Conservation (phyloP, 2,113 vertebrate genomes). For the Potamarius usumacintae region DNA sequence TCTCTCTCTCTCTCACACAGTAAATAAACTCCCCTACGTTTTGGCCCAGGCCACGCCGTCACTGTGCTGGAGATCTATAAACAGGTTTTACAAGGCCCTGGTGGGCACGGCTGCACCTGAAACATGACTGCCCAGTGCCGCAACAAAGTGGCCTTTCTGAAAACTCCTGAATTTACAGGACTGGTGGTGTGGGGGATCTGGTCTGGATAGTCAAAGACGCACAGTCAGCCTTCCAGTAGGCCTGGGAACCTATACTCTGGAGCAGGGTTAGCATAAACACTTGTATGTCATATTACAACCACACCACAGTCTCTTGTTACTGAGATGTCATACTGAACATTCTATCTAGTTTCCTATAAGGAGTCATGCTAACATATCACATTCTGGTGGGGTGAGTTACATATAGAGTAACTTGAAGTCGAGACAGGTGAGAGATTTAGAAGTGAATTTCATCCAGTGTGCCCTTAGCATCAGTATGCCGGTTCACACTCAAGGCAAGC, state of each 20-base stretch:
- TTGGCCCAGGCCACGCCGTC: conserved; percentile 43
- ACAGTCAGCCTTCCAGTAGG: conserved; percentile 31
- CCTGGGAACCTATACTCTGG: conserved; percentile 28
- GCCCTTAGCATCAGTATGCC: background rate
- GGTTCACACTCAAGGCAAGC: background rate
- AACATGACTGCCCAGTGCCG: conserved; percentile 38
- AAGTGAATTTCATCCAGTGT: background rate
- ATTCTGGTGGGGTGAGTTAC: conserved; percentile 11
- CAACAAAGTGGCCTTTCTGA: conserved; percentile 52
- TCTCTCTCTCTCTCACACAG: conserved; percentile 9
- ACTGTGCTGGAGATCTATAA: conserved; percentile 54
- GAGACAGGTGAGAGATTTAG: conserved; percentile 17
- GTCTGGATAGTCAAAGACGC: conserved; percentile 39
- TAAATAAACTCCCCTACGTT: conserved; percentile 50
- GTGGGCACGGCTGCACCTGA: conserved; percentile 44
- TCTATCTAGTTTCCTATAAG: conserved; percentile 28
- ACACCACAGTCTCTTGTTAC: conserved; percentile 28
- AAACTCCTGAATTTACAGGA: conserved; percentile 45
- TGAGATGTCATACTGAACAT: conserved; percentile 32
- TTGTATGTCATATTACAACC: conserved; percentile 23
- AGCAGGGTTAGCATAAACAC: conserved; percentile 38
- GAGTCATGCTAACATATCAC: conserved; percentile 5
- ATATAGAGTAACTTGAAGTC: background rate
- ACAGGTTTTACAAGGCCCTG: conserved; percentile 57
- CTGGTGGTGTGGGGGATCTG: conserved; percentile 51